Evolutionary conservation across 1,140 invertebrate species (phyloP).

Genomic region (Cydia amplana): DNA sequence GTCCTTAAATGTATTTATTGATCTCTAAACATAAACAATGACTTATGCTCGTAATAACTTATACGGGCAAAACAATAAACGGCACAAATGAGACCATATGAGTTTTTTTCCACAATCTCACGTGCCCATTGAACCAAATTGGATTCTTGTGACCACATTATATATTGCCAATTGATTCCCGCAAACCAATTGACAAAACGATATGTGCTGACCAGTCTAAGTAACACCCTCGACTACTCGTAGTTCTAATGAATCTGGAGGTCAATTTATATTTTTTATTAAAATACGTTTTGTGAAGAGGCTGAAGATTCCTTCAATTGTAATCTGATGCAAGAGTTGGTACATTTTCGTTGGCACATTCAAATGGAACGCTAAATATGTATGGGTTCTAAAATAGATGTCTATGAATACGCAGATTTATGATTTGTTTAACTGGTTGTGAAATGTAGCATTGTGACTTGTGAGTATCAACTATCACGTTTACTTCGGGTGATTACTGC

Average conservation of each 20-base stretch:
- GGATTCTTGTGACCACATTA: not conserved
- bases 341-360: conserved; percentile 12
- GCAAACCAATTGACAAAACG: not conserved
- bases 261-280: not conserved
- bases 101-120: not conserved
- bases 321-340: not conserved
- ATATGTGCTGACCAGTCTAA: not conserved
- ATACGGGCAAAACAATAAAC: not conserved
- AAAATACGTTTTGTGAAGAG: not conserved
- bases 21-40: no score
- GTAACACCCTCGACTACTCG: not conserved
- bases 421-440: not conserved
- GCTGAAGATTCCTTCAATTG: not conserved
- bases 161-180: not conserved
- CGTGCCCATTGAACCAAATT: not conserved
- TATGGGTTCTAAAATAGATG: not conserved
- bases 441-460: no score
- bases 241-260: not conserved
- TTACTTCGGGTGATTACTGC: no score
- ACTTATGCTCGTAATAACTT: not conserved
- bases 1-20: no score
- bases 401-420: not conserved
- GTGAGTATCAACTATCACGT: no score
- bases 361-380: not conserved
- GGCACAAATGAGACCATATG: not conserved